These are phyloP conservation scores for Lepidochitona cinerea DNA, from an alignment of 2,888 invertebrate species.

Conservation along the genomic window DNA sequence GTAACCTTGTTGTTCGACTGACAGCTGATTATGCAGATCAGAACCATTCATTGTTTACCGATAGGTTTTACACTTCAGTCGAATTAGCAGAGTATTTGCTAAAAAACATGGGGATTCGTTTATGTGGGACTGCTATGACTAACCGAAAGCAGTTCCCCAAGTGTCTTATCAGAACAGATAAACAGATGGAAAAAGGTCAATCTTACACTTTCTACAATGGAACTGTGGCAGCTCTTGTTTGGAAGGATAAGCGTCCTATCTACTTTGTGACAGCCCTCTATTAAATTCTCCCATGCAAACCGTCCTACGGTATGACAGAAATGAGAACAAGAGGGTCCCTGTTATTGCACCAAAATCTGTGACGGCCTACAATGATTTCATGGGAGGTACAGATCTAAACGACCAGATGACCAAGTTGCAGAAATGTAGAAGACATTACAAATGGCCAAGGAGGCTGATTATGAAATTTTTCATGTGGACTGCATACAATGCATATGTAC, in stretches of 20 bases:
- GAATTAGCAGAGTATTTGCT: too few relatives aligned
- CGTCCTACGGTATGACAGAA: conserved; percentile 1
- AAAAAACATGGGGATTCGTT: too few relatives aligned
- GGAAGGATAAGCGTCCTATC: conserved; percentile 26
- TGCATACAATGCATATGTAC: conserved; percentile 16
- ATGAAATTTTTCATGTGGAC: conserved; percentile 19
- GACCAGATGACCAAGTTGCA: conserved; percentile 21
- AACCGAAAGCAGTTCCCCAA: conserved; percentile 25
- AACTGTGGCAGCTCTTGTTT: conserved; percentile 21
- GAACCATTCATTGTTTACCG: too few relatives aligned
- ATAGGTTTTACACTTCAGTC: too few relatives aligned
- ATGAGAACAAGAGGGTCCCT: conserved; percentile 6
- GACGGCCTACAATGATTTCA: conserved; percentile 23
- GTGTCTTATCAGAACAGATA: conserved; percentile 13
- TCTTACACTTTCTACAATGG: not conserved
- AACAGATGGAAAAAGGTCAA: conserved; percentile 11
- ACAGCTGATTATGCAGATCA: conserved; percentile 5
- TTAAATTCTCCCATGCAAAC: conserved; percentile 16
- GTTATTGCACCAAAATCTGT: conserved; percentile 17
- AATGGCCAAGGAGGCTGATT: conserved; percentile 19
- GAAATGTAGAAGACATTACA: conserved; percentile 16
- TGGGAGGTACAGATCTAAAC: conserved; percentile 30
- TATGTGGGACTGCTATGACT: conserved; percentile 25
- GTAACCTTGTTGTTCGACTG: conserved; percentile 19
- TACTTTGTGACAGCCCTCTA: conserved; percentile 20